Conservation (phyloP, 2,113 vertebrate species). For the Rhabdomys dilectus region DNA sequence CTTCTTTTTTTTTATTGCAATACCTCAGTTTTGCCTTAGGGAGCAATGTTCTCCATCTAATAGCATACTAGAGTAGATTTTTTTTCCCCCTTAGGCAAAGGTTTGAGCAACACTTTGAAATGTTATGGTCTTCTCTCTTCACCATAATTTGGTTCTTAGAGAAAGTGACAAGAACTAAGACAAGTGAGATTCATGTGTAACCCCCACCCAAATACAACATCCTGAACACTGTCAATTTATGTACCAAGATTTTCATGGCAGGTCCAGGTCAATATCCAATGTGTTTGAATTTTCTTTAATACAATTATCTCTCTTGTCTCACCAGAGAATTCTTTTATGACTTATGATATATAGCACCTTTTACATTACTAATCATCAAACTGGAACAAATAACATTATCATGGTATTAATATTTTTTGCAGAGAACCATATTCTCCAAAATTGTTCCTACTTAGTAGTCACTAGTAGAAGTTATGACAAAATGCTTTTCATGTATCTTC, state of each 20-base stretch:
- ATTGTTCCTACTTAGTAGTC: background rate
- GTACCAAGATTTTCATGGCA: background rate
- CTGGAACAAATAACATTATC: background rate
- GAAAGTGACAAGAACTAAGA: background rate
- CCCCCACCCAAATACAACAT: no score
- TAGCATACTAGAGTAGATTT: background rate
- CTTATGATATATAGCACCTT: background rate
- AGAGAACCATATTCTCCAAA: background rate
- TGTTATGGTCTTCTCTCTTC: background rate
- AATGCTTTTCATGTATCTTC: background rate
- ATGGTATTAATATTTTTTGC: background rate
- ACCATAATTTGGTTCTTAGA: background rate
- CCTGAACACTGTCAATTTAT: background rate
- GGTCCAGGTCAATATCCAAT: background rate
- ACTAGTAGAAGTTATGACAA: background rate
- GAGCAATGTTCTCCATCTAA: background rate
- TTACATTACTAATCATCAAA: conserved; percentile 15
- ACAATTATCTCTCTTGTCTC: background rate
- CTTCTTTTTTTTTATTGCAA: background rate
- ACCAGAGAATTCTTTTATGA: background rate
- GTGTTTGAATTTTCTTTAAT: background rate
- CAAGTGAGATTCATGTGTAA: background rate
- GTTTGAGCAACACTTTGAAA: background rate
- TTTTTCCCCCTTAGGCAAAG: background rate
- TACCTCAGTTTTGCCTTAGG: background rate